A percentile compares a stretch with the other conserved stretches of the same genome.
Evolutionary conservation across 2,888 invertebrate genomes (phyloP).

Genomic region (Anthoptus insignis): DNA sequence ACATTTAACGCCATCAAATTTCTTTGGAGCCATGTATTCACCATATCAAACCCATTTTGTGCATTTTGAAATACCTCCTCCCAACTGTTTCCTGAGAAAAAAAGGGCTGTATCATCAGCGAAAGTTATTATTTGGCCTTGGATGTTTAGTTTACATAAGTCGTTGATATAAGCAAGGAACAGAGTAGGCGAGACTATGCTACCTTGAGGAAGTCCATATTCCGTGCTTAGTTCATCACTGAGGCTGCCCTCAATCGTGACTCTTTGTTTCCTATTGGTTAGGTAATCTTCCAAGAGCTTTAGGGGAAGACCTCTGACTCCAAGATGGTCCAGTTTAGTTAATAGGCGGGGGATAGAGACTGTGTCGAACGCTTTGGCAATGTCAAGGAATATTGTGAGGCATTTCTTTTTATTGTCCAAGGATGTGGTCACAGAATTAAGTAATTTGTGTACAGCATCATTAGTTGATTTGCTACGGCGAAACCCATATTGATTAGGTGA

Average conservation of each 20-base stretch:
- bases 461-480: constrained; percentile 14
- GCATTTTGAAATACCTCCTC: constrained; percentile 6
- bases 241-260: constrained; percentile 15
- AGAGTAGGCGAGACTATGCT: constrained; percentile 34
- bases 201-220: constrained; percentile 36
- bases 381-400: constrained; percentile 17
- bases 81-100: constrained; percentile 9
- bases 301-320: constrained; percentile 8
- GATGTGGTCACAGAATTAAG: neutral
- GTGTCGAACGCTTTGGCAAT: constrained; percentile 19
- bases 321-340: constrained; percentile 6
- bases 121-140: too few relatives aligned
- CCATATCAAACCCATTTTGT: neutral
- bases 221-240: constrained; percentile 6
- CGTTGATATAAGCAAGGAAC: constrained; percentile 36
- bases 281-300: constrained; percentile 24
- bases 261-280: constrained; percentile 26
- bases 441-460: constrained; percentile 8
- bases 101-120: too few relatives aligned
- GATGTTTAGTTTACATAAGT: constrained; percentile 23
- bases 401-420: constrained; percentile 22
- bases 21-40: neutral
- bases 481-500: constrained; percentile 11
- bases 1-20: constrained; percentile 6
- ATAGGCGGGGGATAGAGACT: constrained; percentile 5